A percentile compares a stretch with the other conserved stretches of the same genome.
Conservation (phyloP, 2,888 invertebrate species). For the Macropis europaea region DNA sequence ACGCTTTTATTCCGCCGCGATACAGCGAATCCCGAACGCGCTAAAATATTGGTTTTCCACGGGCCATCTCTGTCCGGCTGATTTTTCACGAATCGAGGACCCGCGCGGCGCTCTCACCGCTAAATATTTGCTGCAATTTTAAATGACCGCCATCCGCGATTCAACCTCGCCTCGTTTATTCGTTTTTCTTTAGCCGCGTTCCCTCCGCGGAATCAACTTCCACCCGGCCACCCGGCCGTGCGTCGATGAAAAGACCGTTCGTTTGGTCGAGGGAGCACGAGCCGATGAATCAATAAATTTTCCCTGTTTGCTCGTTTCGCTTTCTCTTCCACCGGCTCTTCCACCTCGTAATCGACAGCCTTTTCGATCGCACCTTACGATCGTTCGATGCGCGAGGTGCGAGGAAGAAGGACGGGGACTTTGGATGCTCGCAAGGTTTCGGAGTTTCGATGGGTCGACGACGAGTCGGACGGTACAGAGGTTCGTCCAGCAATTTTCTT, state of each 20-base stretch:
- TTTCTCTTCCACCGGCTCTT: not conserved
- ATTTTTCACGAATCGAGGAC: not conserved
- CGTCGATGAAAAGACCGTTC: conserved; percentile 2
- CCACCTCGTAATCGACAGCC: conserved; percentile 1
- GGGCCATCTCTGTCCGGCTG: not conserved
- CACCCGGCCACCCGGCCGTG: not conserved
- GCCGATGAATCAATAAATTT: conserved; percentile 21
- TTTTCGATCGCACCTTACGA: too few species aligned
- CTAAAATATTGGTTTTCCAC: conserved; percentile 10
- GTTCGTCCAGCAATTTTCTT: too few species aligned
- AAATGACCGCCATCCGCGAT: conserved; percentile 2
- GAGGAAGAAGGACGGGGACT: too few species aligned
- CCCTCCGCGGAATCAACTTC: not conserved
- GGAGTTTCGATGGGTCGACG: not conserved
- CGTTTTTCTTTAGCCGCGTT: not conserved
- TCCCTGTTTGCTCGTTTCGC: not conserved
- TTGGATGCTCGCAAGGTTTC: too few species aligned
- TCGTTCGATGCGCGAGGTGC: too few species aligned
- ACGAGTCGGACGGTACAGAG: too few species aligned
- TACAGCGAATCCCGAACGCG: not conserved
- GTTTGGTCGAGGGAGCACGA: not conserved
- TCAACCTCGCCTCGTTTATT: not conserved
- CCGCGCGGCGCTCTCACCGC: not conserved
- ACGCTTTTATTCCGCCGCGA: too few species aligned
- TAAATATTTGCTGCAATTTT: conserved; percentile 15